Evolutionary conservation across 2,113 vertebrate species (phyloP), one percentile per base, ranked within the genome.

Genomic region (Tragelaphus imberbis): DNA sequence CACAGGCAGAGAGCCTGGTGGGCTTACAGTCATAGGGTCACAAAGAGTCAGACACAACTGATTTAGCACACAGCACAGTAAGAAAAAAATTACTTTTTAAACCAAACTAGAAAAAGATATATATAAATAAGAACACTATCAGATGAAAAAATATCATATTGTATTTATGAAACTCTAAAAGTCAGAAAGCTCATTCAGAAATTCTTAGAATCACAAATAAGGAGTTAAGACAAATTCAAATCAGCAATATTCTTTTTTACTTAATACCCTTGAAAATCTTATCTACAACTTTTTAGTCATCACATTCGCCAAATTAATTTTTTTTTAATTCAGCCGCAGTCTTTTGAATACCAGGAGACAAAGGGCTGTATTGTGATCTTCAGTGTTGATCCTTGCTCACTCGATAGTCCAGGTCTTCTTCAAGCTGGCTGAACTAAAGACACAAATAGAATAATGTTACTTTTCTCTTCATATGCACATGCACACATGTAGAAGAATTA

Each of bases 261-360:
- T 97, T 93, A 96, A 96, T 80, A 2, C n/a, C 58, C 15, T 95
- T 40, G 25, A 94, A 91, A 92, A 8, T 84, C 56, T 95, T 84
- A 56, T 53, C 81, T 63, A 89, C 27, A 91, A 56, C 65, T 88
- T 65, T 75, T 82, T 68, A 92, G 63, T 40, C 75, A 59, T 86
- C 85, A 95, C 59, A 88, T 94, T 97, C 65, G 95, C 86, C 88
- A 88, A 36, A 36, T 95, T 85, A 80, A 63, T n/a, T 71, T 94
- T 94, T 86, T 28, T 49, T 49, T 13, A 91, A 89, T 92, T 90
- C n/a, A 92, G 71, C 47, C 92, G 90, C 79, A 71, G 33, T 97
- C 91, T 96, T 96, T 51, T 53, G 36, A 82, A 88, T 12, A 4
- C 3, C 10, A 79, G 58, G 6, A 82, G 33, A 84, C 5, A 44